Base-by-base conservation (phyloP, 2,888 invertebrate genomes). In the Leptopilina drosophilae region DNA sequence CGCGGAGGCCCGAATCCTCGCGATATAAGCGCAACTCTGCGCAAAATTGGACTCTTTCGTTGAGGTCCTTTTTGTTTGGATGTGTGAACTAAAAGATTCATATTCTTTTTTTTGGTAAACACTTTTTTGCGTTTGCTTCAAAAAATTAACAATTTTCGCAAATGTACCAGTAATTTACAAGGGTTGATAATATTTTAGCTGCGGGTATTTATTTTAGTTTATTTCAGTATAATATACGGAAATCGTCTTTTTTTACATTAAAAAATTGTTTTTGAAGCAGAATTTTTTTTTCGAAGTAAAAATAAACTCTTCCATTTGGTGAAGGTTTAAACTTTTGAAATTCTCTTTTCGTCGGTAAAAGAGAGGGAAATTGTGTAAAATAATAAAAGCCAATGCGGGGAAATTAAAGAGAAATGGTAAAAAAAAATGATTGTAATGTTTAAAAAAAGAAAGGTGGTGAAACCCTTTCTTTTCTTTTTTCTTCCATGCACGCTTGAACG, bases 1-100 rank as follows among this genome's bases (percentile, higher is more conserved):
- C 56, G 40, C 73, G 56, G 73, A 73, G 73, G 73, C 73, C 73
- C 73, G 40, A 73, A 73, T 73, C 73, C 73, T 73, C 73, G 56
- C 40, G 5, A 4, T 33, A 33, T 56, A 59, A 73, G 73, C 40
- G 15, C 73, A 73, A 56, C 33, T 40, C 40, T 56, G 40, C 73
- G 73, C 73, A 9, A 73, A 73, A 73, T 56, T 56, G 73, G 56
- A 73, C 56, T 53, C 26, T 73, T 73, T 40, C 73, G 73, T 11
- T 33, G 49, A n/a, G 56, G 40, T 73, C 73, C 56, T 9, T 69
- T 53, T 69, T 53, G 49, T 49, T 49, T 26, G 33, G 69, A 59
- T 69, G 40, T 33, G 56, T 59, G 40, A 56, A 73, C 73, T 73
- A 40, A 56, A 73, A 73, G 73, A 73, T 56, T 73, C 33, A 40